Base-by-base conservation (phyloP, 2,888 invertebrate genomes). In the Dicroscelio sp. region DNA sequence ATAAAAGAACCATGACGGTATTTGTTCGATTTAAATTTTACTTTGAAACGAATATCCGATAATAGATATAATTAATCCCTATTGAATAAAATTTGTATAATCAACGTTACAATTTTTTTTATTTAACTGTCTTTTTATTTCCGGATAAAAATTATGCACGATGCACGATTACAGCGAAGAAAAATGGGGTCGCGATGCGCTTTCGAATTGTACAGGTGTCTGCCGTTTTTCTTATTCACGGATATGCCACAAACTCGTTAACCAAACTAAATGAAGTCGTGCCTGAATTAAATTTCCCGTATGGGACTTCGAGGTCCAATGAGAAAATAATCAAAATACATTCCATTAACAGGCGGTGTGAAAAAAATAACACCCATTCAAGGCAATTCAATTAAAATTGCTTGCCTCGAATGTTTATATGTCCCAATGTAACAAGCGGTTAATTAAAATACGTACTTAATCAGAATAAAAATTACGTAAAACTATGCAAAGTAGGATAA, bases 141-240 rank as follows among this genome's bases (percentile, higher is more conserved):
- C 23, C 48, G 27, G 31, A 88, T 71, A 60, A 69, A 89, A 85
- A 78, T 82, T 79, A 86, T 80, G 73, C 75, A 67, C 48, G 67
- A 31, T 27, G 80, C 84, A 88, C 88, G 84, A 85, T 91, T 91
- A 75, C 58, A 27, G 73, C 73, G 71, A 30, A 69, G 60, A 84
- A 86, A 91, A 89, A 91, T 86, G 83, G 84, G 88, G 88, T 86
- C 86, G 86, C 80, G 84, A 84, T 84, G 79, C 31, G 75, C 86
- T 91, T 78, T 84, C 71, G 80, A 89, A 89, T 78, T 30, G 89
- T 65, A 84, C 89, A 75, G 86, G 80, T 84, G 48, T 73, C 48
- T 33, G 69, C 69, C 71, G 71, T 69, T 78, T 63, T 85, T 82
- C 85, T 85, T 86, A 80, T 82, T 80, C 76, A 58, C 38, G 67